Percentiles rank a stretch among this genome's conserved stretches.
Conservation (phyloP, 1,140 invertebrate genomes). For the Nymphalis io region DNA sequence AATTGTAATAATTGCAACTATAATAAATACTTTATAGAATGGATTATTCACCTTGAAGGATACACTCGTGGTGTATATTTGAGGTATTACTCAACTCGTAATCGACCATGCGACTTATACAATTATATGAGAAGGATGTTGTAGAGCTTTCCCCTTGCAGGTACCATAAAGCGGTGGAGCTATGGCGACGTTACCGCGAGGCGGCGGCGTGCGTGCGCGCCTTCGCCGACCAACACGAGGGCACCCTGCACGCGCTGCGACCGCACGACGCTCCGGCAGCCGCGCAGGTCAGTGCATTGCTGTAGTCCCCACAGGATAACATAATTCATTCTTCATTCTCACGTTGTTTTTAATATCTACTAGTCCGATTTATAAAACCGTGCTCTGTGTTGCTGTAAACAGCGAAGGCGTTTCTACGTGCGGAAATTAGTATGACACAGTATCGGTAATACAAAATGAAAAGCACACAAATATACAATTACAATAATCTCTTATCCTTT, state of each 20-base stretch:
- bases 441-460: no score
- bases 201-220: constrained; percentile 87
- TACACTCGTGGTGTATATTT: neutral
- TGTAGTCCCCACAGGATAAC: neutral
- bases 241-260: constrained; percentile 82
- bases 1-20: no score
- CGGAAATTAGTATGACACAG: no score
- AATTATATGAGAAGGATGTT: neutral
- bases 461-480: no score
- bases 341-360: no score
- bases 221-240: constrained; percentile 87
- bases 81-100: no score
- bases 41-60: neutral
- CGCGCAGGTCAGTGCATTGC: constrained; percentile 82
- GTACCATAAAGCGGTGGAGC: constrained; percentile 87
- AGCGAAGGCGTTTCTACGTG: no score
- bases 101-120: neutral
- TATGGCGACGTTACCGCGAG: constrained; percentile 89
- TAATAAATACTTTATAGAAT: no score
- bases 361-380: no score
- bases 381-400: no score
- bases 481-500: no score
- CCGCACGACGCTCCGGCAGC: constrained; percentile 79
- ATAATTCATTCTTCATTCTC: neutral
- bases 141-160: constrained; percentile 46